Base-by-base conservation (phyloP, 1,140 invertebrate species). In the Drosophila repletoides region DNA sequence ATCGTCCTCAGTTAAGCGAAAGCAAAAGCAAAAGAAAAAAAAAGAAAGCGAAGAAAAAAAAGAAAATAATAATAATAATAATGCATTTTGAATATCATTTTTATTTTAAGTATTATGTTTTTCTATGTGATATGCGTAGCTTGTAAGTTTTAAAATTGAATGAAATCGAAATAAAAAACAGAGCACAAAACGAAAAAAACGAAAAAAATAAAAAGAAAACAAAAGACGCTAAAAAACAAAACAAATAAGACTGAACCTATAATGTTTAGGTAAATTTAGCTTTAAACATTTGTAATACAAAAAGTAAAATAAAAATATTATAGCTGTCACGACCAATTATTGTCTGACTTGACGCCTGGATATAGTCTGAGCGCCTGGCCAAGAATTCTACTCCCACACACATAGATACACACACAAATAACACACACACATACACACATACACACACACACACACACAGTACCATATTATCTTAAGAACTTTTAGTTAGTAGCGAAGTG, bases 401-500 rank as follows among this genome's bases (percentile, higher is more conserved):
- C 46, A 24, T 22, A 51, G 28, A 45, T n/a, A n/a, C n/a, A n/a
- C n/a, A n/a, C n/a, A n/a, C n/a, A n/a, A n/a, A n/a, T n/a, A n/a
- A n/a, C n/a, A n/a, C n/a, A n/a, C n/a, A n/a, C n/a, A n/a, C n/a
- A n/a, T n/a, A n/a, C n/a, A n/a, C n/a, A n/a, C n/a, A n/a, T n/a
- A n/a, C n/a, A n/a, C n/a, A 45, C 15, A 43, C 40, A 24, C 22
- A 19, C 15, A 6, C 46, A 33, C 15, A 33, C 70, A 53, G 40
- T 46, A 43, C 45, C 61, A 71, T 64, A 72, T 68, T 68, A 74
- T 65, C 24, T 66, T 55, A 60, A 72, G 64, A 76, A 81, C 43
- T 79, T 65, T 71, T 80, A 83, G 79, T 83, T 83, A 79, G 80
- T 84, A 83, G 38, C 66, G 38, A 73, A 71, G 52, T 68, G 76